Evolutionary conservation across 2,888 invertebrate species (phyloP), one percentile per base, ranked within the genome.

Genomic region (Hemistola chrysoprasaria): DNA sequence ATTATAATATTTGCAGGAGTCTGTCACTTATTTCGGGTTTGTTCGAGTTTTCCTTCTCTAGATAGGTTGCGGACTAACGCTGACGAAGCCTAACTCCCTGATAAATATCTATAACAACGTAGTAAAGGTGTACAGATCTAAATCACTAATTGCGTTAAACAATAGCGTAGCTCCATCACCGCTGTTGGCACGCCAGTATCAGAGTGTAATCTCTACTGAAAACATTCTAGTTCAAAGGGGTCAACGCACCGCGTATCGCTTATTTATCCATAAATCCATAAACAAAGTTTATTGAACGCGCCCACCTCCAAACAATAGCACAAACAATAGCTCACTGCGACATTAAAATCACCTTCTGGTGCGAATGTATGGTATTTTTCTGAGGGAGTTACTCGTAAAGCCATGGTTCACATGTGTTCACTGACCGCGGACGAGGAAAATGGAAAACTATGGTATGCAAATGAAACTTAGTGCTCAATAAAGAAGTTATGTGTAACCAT

Each of bases 251-350:
- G 59, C 59, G 71, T 82, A 82, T 80, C 82, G 82, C 79, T 78
- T 83, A 78, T 84, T 84, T 84, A 76, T 78, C 16, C 4, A 16
- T 16, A 16, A 16, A 16, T 16, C 4, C 72, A 78, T 78, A 84
- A 84, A 83, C 84, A 85, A 83, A 79, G 82, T 84, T 84, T 86
- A 86, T 84, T 81, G 84, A 79, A 81, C 83, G 78, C 64, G 71
- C 59, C 53, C 59, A 65, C 65, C 60, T 64, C 62, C 62, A 74
- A 65, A 83, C 81, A 79, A 83, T 79, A 70, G 76, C 65, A 62
- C 63, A 66, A 56, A 47, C 47, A 41, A 42, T 40, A 40, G 39
- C 39, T 24, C 27, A 28, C 30, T 21, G 59, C 72, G 74, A 80
- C 73, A 79, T 76, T 79, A 78, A 79, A 76, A 66, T 68, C 62